phyloP scores from a whole-genome alignment of 2,797 vertebrate genomes.

The Amblyraja radiata region DNA sequence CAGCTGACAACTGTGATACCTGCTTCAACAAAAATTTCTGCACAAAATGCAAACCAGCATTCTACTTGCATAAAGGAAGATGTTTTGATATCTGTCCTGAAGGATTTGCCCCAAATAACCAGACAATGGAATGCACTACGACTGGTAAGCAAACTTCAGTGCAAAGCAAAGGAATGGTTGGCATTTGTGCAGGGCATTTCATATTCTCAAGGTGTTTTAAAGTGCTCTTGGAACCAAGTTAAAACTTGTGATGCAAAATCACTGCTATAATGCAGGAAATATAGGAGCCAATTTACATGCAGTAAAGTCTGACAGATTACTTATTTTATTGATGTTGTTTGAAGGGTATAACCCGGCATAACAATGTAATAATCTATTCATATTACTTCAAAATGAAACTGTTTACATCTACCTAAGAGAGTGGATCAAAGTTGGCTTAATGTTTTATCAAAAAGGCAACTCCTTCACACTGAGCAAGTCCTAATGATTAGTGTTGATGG shows the following conservation, averaged over 20 bases:
- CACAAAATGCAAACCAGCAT: slow-evolving; percentile 76
- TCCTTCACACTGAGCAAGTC: neutral
- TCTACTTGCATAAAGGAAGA: slow-evolving; percentile 82
- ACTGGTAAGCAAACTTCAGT: slow-evolving; percentile 63
- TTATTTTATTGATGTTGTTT: neutral
- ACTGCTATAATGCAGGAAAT: neutral
- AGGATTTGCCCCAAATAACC: slow-evolving; percentile 78
- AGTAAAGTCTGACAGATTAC: neutral
- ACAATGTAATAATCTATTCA: neutral
- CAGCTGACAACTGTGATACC: slow-evolving; percentile 78
- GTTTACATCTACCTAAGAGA: neutral
- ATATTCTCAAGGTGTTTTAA: neutral
- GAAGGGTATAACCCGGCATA: neutral
- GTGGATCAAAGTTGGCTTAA: neutral
- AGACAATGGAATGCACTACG: slow-evolving; percentile 80
- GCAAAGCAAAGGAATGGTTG: neutral
- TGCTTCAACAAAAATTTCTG: slow-evolving; percentile 87
- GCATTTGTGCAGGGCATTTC: neutral
- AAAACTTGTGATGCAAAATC: neutral
- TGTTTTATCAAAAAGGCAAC: neutral
- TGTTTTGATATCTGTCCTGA: slow-evolving; percentile 88
- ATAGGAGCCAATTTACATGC: neutral
- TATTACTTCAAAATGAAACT: neutral
- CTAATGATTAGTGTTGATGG: neutral
- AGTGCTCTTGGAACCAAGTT: neutral